These are phyloP conservation scores for Hemistola chrysoprasaria DNA, from an alignment of 2,888 invertebrate species.

Conservation along the genomic window DNA sequence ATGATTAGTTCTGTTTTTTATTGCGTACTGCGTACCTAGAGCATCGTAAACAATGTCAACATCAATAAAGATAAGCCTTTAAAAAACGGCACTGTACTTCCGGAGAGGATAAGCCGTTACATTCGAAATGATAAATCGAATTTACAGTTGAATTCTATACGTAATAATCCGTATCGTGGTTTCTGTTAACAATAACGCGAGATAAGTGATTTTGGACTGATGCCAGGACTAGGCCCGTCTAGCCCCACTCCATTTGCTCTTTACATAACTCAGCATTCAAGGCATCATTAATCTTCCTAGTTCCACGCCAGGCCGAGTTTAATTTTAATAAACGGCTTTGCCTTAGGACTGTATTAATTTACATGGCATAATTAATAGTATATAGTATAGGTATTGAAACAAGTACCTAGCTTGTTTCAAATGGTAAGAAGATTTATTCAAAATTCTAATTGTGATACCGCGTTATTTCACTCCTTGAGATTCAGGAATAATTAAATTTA, in stretches of 20 bases:
- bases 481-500: conserved; percentile 24
- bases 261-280: conserved; percentile 80
- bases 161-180: conserved; percentile 36
- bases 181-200: conserved; percentile 62
- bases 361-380: conserved; percentile 64
- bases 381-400: too few relatives aligned
- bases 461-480: conserved; percentile 20
- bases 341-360: conserved; percentile 70
- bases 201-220: conserved; percentile 79
- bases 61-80: conserved; percentile 12
- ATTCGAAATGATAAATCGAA: conserved; percentile 39
- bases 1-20: too few relatives aligned
- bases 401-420: conserved; percentile 46
- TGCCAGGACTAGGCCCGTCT: conserved; percentile 71
- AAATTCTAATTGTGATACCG: conserved; percentile 40
- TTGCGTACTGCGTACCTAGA: too few relatives aligned
- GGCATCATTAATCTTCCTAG: conserved; percentile 80
- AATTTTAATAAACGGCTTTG: conserved; percentile 79
- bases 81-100: conserved; percentile 15
- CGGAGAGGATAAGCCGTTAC: conserved; percentile 27
- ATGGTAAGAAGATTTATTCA: conserved; percentile 49
- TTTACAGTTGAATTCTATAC: conserved; percentile 34
- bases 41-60: conserved; percentile 6
- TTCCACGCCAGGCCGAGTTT: conserved; percentile 76
- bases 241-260: conserved; percentile 76